phyloP scores from a whole-genome alignment of 1,140 invertebrate species.

The Lordiphosa collinella region DNA sequence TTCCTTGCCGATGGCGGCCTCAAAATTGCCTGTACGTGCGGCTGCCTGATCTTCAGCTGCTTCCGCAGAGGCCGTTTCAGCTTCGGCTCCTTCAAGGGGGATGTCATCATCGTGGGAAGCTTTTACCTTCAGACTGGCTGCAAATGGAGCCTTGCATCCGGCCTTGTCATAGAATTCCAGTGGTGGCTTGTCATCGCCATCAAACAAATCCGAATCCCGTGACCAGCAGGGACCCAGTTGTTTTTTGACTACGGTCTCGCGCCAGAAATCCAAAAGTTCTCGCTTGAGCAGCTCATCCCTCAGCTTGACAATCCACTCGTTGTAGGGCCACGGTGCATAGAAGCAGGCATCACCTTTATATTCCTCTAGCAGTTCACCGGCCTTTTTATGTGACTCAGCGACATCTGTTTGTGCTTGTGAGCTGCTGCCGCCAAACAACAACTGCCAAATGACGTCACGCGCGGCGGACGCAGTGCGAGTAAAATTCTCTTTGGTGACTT shows the following conservation, averaged over 20 bases:
- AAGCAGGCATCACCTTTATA: conserved; percentile 60
- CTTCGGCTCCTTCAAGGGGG: background rate
- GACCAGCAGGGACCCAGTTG: conserved; percentile 68
- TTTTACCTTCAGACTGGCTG: conserved; percentile 46
- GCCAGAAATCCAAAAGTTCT: conserved; percentile 62
- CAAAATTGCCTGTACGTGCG: conserved; percentile 41
- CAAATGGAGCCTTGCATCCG: conserved; percentile 62
- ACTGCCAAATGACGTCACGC: conserved; percentile 48
- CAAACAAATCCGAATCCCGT: conserved; percentile 64
- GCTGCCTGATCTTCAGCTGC: conserved; percentile 19
- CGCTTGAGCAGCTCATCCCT: conserved; percentile 58
- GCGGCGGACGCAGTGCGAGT: conserved; percentile 34
- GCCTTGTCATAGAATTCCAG: conserved; percentile 65
- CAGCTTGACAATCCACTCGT: conserved; percentile 63
- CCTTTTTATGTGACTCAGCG: conserved; percentile 45
- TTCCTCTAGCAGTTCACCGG: conserved; percentile 42
- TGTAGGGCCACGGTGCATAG: conserved; percentile 54
- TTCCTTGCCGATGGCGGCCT: conserved; percentile 25
- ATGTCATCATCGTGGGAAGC: conserved; percentile 11
- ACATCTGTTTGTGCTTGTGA: background rate
- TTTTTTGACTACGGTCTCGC: conserved; percentile 46
- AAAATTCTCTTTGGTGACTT: conserved; percentile 49
- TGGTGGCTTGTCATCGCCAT: conserved; percentile 47
- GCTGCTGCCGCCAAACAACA: conserved; percentile 42
- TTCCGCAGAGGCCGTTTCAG: conserved; percentile 16